Conservation (phyloP, 2,888 invertebrate species). For the Eurytoma adleriae region DNA sequence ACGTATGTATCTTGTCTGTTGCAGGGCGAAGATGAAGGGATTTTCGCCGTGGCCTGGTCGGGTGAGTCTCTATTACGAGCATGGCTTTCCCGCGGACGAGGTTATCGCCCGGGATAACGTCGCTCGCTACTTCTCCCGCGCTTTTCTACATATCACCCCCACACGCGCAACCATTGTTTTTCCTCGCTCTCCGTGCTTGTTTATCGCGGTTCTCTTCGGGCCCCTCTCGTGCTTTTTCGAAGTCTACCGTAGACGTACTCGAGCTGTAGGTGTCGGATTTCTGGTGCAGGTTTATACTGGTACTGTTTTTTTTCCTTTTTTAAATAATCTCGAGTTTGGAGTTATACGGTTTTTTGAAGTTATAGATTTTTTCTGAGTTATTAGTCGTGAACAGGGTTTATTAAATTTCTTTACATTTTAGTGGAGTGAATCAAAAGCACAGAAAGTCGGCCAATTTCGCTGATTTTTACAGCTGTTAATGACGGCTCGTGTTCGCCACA, state of each 20-base stretch:
- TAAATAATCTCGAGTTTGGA: background rate
- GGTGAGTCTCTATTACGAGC: slow-evolving; percentile 81
- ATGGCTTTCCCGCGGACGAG: background rate
- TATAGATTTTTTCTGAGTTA: background rate
- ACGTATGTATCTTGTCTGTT: slow-evolving; percentile 63
- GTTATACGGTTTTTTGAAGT: background rate
- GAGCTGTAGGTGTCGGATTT: too few species aligned
- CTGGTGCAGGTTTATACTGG: background rate
- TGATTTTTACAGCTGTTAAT: slow-evolving; percentile 20
- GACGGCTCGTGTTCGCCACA: slow-evolving; percentile 62
- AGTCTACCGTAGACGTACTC: too few species aligned
- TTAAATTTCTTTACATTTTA: too few species aligned
- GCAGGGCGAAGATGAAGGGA: slow-evolving; percentile 98
- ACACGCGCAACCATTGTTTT: too few species aligned
- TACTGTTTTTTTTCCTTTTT: background rate
- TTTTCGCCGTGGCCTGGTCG: slow-evolving; percentile 98
- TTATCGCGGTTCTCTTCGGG: background rate
- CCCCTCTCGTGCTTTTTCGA: too few species aligned
- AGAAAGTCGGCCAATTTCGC: background rate
- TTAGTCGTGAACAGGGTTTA: too few species aligned
- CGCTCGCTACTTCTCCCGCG: slow-evolving; percentile 32
- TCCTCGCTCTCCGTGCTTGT: background rate
- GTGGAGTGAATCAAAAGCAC: too few species aligned
- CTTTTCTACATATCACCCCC: slow-evolving; percentile 18
- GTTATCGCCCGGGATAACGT: background rate